Percentiles rank a stretch among this genome's conserved stretches.
Conservation (phyloP, 1,140 invertebrate species). For the Carcinoscorpius rotundicauda region DNA sequence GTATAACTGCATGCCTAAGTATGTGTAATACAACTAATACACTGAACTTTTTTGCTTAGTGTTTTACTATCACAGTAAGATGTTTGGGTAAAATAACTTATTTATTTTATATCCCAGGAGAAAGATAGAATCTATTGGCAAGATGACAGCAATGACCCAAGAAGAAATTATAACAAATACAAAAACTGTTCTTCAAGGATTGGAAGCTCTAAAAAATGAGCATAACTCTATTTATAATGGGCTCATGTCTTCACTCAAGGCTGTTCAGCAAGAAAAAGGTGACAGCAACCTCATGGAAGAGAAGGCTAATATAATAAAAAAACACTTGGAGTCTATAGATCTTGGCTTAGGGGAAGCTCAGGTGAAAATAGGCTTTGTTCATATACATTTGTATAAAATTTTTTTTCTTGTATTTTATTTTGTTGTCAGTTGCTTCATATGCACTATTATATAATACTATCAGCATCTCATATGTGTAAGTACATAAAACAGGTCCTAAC, state of each 20-base stretch:
- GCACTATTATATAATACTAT: too few species aligned
- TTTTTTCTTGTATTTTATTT: not conserved
- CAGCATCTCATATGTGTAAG: too few species aligned
- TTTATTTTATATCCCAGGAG: conserved; percentile 31
- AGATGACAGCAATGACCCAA: conserved; percentile 95
- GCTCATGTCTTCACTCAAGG: conserved; percentile 46
- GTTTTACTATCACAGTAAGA: conserved; percentile 6
- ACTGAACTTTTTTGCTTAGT: too few species aligned
- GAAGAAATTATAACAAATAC: conserved; percentile 95
- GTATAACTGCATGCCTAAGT: too few species aligned
- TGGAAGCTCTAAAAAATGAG: conserved; percentile 89
- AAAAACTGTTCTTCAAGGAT: conserved; percentile 79
- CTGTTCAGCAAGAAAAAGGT: conserved; percentile 41
- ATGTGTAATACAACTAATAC: too few species aligned
- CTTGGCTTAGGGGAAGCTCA: conserved; percentile 90
- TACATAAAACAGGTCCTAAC: too few species aligned
- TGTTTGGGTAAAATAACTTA: too few species aligned
- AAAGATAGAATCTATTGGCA: conserved; percentile 51
- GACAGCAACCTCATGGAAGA: conserved; percentile 54
- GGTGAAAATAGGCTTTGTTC: conserved; percentile 36
- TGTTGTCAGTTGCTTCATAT: too few species aligned
- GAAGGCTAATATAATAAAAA: conserved; percentile 75
- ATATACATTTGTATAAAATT: too few species aligned
- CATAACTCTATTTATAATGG: conserved; percentile 81
- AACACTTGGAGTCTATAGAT: conserved; percentile 93